phyloP scores from a whole-genome alignment of 2,888 invertebrate species.

The Hemistola chrysoprasaria region DNA sequence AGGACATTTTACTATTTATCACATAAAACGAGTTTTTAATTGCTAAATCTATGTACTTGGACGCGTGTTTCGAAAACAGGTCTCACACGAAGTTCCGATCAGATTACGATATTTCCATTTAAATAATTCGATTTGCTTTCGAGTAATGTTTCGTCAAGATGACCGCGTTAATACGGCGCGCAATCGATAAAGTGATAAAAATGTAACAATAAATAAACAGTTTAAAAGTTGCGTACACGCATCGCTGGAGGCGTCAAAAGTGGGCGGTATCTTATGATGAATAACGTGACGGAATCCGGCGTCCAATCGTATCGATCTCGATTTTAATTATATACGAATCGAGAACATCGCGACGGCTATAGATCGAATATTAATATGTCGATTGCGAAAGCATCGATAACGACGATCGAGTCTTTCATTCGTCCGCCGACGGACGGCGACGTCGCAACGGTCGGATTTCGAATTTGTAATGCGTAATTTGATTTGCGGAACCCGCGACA shows the following conservation, averaged over 20 bases:
- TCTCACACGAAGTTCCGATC: slow-evolving; percentile 7
- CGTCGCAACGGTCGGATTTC: slow-evolving; percentile 39
- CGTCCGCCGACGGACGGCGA: slow-evolving; percentile 36
- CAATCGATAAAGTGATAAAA: slow-evolving; percentile 52
- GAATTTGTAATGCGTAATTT: slow-evolving; percentile 74
- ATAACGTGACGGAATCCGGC: slow-evolving; percentile 77
- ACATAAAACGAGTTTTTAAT: slow-evolving; percentile 32
- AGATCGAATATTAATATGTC: slow-evolving; percentile 80
- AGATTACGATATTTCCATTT: slow-evolving; percentile 17
- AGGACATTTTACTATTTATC: slow-evolving; percentile 18
- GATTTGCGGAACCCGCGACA: slow-evolving; percentile 64
- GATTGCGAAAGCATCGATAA: slow-evolving; percentile 70
- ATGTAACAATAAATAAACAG: slow-evolving; percentile 63
- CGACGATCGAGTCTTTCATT: slow-evolving; percentile 62
- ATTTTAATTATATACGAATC: slow-evolving; percentile 81
- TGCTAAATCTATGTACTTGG: not conserved
- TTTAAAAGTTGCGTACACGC: slow-evolving; percentile 64
- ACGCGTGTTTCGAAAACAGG: slow-evolving; percentile 13
- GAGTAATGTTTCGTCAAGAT: slow-evolving; percentile 43
- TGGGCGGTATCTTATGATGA: slow-evolving; percentile 75
- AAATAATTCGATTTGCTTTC: slow-evolving; percentile 26
- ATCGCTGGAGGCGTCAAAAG: slow-evolving; percentile 79
- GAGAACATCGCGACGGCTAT: slow-evolving; percentile 70
- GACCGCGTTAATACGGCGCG: slow-evolving; percentile 50
- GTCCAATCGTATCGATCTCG: slow-evolving; percentile 76